These are phyloP conservation scores for Nerophis lumbriciformis DNA, from an alignment of 2,113 vertebrate genomes.

Conservation along the genomic window DNA sequence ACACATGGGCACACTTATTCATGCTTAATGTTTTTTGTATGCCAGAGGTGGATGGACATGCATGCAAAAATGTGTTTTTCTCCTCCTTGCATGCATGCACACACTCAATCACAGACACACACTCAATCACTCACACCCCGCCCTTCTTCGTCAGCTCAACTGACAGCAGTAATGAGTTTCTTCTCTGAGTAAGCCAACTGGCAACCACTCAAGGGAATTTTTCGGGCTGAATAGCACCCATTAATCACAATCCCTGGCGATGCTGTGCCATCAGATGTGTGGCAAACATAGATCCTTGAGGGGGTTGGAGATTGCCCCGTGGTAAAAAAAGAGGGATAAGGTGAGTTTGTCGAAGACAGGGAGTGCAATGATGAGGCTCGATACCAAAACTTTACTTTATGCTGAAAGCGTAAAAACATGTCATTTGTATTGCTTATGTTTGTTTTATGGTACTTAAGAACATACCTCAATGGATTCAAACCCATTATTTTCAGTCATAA, in stretches of 20 bases:
- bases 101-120: conserved; percentile 12
- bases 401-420: too few species aligned
- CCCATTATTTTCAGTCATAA: too few species aligned
- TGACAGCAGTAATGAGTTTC: conserved; percentile 82
- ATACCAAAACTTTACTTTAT: not conserved
- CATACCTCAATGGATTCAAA: not conserved
- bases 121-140: conserved; percentile 40
- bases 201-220: conserved; percentile 80
- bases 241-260: conserved; percentile 83
- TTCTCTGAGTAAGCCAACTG: conserved; percentile 76
- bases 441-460: not conserved
- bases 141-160: conserved; percentile 67
- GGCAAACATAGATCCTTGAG: conserved; percentile 54
- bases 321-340: conserved; percentile 24
- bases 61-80: conserved; percentile 34
- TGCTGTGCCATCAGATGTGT: conserved; percentile 68
- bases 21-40: conserved; percentile 32
- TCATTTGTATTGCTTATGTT: too few species aligned
- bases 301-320: conserved; percentile 23
- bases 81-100: not conserved
- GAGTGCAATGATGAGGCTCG: conserved; percentile 19
- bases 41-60: conserved; percentile 37
- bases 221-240: conserved; percentile 78
- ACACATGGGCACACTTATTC: conserved; percentile 35
- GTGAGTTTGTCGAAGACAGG: conserved; percentile 20